Base-by-base conservation (phyloP, 2,113 vertebrate species). In the Leptosomus discolor region DNA sequence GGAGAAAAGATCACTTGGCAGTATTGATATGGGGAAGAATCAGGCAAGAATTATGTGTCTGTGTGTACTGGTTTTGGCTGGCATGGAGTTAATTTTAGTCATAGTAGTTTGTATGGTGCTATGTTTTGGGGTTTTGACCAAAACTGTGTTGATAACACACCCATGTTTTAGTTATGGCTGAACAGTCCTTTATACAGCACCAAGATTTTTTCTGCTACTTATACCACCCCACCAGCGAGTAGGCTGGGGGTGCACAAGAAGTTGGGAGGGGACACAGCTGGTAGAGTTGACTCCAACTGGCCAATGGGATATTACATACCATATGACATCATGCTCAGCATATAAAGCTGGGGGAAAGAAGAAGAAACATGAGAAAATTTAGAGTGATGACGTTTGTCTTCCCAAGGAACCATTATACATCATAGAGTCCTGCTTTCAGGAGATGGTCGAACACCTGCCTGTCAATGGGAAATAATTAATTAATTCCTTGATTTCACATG, bases 171-270 rank as follows among this genome's bases (percentile, higher is more conserved):
- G 5, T 32, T 77, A 27, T 22, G 80, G 48, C 11, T 75, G 36
- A 80, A 24, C 11, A 63, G 32, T 37, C 4, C 18, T 81, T 79
- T 54, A n/a, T 9, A 60, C 18, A 53, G 21, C 4, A 11, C 73
- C 15, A 53, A 60, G 50, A 36, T 2, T 2, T 58, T 64, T 78
- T 46, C 64, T 36, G 15, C 32, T 84, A 34, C n/a, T 67, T 8
- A 65, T 1, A 0, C 9, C 23, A 10, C 3, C 16, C n/a, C 10
- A 29, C 12, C 17, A 60, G 8, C 0, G 0, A 29, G 6, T 15
- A 32, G 32, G 6, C 12, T 36, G 17, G 6, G 5, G 8, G 6
- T 45, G 11, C 5, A 34, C n/a, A 77, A 60, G 21, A 46, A 41
- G 2, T 3, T 76, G 4, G 16, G 18, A 46, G 37, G 26, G 12